Percentiles rank a stretch among this genome's conserved stretches.
phyloP scores from a whole-genome alignment of 2,797 vertebrate species.

The Mormyrops boulengeri region DNA sequence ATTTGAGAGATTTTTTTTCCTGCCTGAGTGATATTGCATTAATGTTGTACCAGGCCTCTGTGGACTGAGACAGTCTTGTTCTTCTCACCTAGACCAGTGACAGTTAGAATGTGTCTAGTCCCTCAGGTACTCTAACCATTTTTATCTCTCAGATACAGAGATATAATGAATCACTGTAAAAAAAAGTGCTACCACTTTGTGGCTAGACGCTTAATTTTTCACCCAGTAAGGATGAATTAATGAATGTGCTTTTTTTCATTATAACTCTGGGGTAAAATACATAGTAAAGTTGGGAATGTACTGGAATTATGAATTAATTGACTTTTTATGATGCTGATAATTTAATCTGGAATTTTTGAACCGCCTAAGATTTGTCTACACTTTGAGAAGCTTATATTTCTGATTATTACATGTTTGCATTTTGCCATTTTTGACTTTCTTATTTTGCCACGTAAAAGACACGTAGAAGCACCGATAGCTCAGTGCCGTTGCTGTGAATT shows the following conservation, averaged over 20 bases:
- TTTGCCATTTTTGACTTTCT: neutral
- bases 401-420: neutral
- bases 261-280: neutral
- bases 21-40: neutral
- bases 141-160: neutral
- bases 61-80: neutral
- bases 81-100: neutral
- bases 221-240: neutral
- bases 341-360: neutral
- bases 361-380: neutral
- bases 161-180: neutral
- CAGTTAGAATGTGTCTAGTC: neutral
- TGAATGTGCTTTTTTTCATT: neutral
- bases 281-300: neutral
- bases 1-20: neutral
- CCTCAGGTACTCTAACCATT: neutral
- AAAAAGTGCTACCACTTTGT: neutral
- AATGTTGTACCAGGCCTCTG: neutral
- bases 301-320: neutral
- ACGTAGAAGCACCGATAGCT: neutral
- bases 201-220: neutral
- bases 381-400: neutral
- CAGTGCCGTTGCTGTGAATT: slow-evolving; percentile 1
- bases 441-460: neutral
- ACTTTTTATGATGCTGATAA: neutral